Evolutionary conservation across 2,797 vertebrate species (phyloP).

Genomic region (Coregonus suidteri): DNA sequence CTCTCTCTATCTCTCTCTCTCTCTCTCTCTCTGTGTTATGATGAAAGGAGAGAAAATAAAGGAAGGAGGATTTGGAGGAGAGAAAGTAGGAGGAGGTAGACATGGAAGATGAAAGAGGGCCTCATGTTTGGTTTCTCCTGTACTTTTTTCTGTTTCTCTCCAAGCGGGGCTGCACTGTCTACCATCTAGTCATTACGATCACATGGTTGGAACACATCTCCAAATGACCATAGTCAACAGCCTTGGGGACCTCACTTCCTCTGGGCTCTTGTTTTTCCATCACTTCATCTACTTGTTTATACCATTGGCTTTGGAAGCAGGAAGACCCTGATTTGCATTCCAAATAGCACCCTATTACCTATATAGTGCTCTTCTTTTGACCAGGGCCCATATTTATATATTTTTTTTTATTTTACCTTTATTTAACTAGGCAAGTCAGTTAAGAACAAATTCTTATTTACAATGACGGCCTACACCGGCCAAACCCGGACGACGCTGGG

Average conservation of each 20-base stretch:
- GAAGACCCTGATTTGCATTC: background rate
- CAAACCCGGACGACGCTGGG: no score
- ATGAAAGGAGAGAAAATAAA: constrained; percentile 64
- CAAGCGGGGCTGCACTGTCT: constrained; percentile 17
- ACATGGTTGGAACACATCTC: background rate
- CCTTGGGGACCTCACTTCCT: background rate
- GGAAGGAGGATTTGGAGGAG: constrained; percentile 47
- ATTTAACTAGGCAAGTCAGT: no score
- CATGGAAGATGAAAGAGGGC: constrained; percentile 60
- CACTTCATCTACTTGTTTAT: constrained; percentile 47
- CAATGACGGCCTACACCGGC: no score
- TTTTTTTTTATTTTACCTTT: no score
- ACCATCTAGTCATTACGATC: constrained; percentile 26
- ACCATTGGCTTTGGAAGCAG: constrained; percentile 41
- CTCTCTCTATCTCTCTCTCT: constrained; percentile 10
- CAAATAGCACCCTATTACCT: background rate
- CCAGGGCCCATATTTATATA: no score
- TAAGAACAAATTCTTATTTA: no score
- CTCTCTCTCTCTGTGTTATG: constrained; percentile 47
- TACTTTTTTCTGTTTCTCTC: constrained; percentile 41
- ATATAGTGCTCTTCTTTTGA: no score
- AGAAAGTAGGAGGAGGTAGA: constrained; percentile 34
- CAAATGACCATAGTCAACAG: background rate
- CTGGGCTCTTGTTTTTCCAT: background rate
- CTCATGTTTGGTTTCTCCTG: constrained; percentile 57